These are phyloP conservation scores for Drosophila neotestacea DNA, from an alignment of 2,888 invertebrate species.

Conservation along the genomic window DNA sequence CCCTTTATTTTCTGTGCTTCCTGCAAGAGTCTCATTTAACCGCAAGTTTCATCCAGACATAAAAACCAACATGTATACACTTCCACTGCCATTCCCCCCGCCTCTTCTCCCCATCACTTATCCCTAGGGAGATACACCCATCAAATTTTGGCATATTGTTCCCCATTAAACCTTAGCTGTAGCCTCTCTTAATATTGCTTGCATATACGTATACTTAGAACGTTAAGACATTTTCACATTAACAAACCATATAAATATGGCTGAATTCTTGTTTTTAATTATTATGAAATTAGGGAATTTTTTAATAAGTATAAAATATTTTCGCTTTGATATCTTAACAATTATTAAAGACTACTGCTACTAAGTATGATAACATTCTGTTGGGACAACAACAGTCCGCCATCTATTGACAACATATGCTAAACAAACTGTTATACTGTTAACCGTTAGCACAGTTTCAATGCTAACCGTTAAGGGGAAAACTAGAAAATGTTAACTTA, in stretches of 20 bases:
- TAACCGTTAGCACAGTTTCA: slow-evolving; percentile 75
- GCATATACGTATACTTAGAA: background rate
- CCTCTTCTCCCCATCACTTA: background rate
- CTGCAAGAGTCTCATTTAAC: slow-evolving; percentile 70
- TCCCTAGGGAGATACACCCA: slow-evolving; percentile 8
- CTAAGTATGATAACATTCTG: slow-evolving; percentile 4
- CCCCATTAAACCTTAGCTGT: slow-evolving; percentile 14
- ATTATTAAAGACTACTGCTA: background rate
- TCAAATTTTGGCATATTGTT: slow-evolving; percentile 67
- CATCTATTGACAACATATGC: slow-evolving; percentile 35
- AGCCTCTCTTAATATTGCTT: slow-evolving; percentile 8
- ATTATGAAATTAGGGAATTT: background rate
- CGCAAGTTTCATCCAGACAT: slow-evolving; percentile 46
- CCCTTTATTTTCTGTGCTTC: background rate
- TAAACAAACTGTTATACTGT: slow-evolving; percentile 46
- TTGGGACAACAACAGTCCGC: slow-evolving; percentile 10
- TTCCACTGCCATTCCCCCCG: background rate
- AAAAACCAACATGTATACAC: slow-evolving; percentile 37
- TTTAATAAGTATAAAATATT: background rate
- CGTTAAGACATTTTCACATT: too few relatives aligned
- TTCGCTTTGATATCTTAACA: background rate
- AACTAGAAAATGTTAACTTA: slow-evolving; percentile 31
- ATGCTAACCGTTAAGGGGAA: slow-evolving; percentile 43
- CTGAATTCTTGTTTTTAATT: background rate
- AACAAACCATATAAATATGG: background rate